Conservation (phyloP, 2,113 vertebrate genomes). For the Sialia sialis region DNA sequence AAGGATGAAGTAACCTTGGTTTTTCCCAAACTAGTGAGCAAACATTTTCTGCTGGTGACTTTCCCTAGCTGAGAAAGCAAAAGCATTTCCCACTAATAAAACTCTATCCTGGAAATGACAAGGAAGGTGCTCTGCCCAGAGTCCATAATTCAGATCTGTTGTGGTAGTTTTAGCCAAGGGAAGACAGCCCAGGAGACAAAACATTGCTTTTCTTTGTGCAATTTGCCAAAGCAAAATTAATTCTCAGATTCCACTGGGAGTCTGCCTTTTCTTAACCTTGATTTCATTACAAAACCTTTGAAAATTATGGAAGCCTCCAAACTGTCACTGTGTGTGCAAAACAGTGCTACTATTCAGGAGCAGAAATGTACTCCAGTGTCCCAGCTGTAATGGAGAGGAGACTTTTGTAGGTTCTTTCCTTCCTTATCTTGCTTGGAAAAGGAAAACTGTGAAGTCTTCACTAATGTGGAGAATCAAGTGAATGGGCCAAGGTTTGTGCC, state of each 20-base stretch:
- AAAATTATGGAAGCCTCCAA: not conserved
- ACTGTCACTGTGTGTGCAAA: not conserved
- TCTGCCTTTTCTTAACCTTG: not conserved
- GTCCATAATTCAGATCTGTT: not conserved
- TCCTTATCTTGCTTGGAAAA: not conserved
- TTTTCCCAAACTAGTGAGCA: not conserved
- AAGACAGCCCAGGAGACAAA: not conserved
- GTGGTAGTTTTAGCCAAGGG: not conserved
- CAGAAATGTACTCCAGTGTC: not conserved
- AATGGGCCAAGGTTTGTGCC: not conserved
- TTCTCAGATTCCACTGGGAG: not conserved
- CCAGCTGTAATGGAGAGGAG: not conserved
- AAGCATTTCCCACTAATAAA: not conserved
- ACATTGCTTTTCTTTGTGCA: not conserved
- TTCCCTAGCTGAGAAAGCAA: not conserved
- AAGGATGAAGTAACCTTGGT: slow-evolving; percentile 38
- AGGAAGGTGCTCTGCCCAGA: not conserved
- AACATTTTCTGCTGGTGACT: not conserved
- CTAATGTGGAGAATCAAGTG: not conserved
- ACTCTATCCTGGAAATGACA: not conserved
- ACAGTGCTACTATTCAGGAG: not conserved
- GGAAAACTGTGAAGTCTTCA: not conserved
- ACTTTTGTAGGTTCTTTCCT: not conserved
- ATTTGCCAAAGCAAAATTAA: not conserved
- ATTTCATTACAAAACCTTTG: not conserved